phyloP scores from a whole-genome alignment of 2,797 vertebrate genomes.

The Hybognathus amarus region DNA sequence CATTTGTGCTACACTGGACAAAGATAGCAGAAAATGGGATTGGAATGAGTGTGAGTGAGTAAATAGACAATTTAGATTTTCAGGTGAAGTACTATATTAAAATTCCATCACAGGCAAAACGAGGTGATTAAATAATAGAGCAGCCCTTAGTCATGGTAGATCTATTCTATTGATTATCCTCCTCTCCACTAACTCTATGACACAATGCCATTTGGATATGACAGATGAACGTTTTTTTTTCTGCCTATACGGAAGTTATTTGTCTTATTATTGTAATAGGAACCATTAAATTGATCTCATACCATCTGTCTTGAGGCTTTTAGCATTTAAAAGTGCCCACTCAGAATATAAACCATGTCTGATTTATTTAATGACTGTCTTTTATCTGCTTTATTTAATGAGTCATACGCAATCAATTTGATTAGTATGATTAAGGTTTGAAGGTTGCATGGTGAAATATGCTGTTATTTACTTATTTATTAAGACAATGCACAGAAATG shows the following conservation, averaged over 20 bases:
- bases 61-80: background rate
- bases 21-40: background rate
- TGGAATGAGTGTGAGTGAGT: background rate
- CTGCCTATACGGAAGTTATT: conserved; percentile 32
- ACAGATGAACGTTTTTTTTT: conserved; percentile 15
- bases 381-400: background rate
- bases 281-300: conserved; percentile 32
- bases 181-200: conserved; percentile 15
- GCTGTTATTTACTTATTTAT: background rate
- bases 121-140: conserved; percentile 25
- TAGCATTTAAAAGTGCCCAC: background rate
- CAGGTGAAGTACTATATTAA: background rate
- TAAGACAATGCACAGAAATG: background rate
- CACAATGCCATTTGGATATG: conserved; percentile 33
- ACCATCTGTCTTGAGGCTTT: background rate
- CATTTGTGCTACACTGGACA: background rate
- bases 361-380: background rate
- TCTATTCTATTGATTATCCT: conserved; percentile 39
- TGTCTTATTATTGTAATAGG: conserved; percentile 41
- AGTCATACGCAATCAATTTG: background rate
- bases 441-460: background rate
- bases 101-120: conserved; percentile 1
- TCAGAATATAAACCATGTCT: background rate
- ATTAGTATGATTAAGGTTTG: conserved; percentile 1
- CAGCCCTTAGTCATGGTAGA: conserved; percentile 19